These are phyloP conservation scores for Aplodontia rufa DNA, from an alignment of 2,113 vertebrate genomes.

Conservation along the genomic window DNA sequence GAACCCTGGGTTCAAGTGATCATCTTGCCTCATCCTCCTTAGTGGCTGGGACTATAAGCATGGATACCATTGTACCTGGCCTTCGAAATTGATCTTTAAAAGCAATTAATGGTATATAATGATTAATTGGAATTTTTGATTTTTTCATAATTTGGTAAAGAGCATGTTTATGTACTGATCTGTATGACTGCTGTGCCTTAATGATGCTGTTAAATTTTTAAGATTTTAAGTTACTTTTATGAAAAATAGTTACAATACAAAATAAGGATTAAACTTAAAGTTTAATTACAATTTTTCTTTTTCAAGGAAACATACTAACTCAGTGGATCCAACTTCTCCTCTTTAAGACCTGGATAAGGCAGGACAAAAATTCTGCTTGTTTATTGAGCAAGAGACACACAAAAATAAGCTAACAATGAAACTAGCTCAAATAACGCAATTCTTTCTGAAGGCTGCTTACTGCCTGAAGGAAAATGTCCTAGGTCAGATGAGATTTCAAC, in stretches of 20 bases:
- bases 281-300: constrained; percentile 56
- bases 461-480: constrained; percentile 66
- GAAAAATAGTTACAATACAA: constrained; percentile 67
- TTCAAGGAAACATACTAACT: constrained; percentile 68
- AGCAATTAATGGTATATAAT: background rate
- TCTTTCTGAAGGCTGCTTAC: constrained; percentile 74
- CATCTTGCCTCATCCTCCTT: background rate
- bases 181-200: background rate
- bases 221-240: constrained; percentile 56
- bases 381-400: constrained; percentile 57
- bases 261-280: constrained; percentile 62
- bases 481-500: constrained; percentile 58
- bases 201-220: background rate
- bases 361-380: constrained; percentile 69
- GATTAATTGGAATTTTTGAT: background rate
- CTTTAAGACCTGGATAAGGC: constrained; percentile 69
- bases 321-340: constrained; percentile 71
- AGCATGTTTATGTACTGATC: background rate
- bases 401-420: constrained; percentile 62
- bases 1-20: background rate
- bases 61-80: background rate
- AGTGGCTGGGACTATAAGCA: background rate
- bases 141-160: background rate
- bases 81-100: constrained; percentile 11
- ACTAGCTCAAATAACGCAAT: constrained; percentile 55